These are phyloP conservation scores for Drosophila seclusa DNA, from an alignment of 2,888 invertebrate species.

Conservation along the genomic window DNA sequence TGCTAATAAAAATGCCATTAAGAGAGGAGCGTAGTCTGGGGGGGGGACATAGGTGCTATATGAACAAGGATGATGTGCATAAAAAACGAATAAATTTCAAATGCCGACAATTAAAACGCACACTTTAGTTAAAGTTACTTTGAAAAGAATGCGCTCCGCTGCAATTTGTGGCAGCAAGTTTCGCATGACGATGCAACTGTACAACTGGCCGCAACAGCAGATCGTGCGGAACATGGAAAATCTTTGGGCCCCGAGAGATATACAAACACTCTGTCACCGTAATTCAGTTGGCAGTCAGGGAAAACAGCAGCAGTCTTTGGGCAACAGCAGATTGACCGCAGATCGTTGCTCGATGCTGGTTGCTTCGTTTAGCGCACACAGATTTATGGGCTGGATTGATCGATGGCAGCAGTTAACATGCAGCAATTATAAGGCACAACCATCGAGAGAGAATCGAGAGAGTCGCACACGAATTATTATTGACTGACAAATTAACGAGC, in stretches of 20 bases:
- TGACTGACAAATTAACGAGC: slow-evolving; percentile 77
- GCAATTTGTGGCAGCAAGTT: slow-evolving; percentile 48
- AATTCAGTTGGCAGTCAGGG: slow-evolving; percentile 55
- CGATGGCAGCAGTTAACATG: slow-evolving; percentile 76
- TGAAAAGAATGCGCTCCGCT: slow-evolving; percentile 40
- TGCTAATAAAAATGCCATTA: slow-evolving; percentile 6
- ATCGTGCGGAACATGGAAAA: slow-evolving; percentile 63
- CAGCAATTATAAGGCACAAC: slow-evolving; percentile 77
- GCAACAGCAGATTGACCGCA: slow-evolving; percentile 2
- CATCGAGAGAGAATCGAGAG: slow-evolving; percentile 11
- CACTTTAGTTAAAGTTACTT: slow-evolving; percentile 77
- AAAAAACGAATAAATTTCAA: slow-evolving; percentile 77
- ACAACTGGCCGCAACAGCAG: slow-evolving; percentile 47
- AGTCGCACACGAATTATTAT: slow-evolving; percentile 59
- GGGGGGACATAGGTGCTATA: slow-evolving; percentile 17
- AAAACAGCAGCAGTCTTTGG: slow-evolving; percentile 20
- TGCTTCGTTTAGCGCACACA: slow-evolving; percentile 46
- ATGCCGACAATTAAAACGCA: slow-evolving; percentile 76
- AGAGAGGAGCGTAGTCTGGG: slow-evolving; percentile 1
- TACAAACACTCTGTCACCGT: slow-evolving; percentile 62
- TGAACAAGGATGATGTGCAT: slow-evolving; percentile 55
- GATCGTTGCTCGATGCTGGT: slow-evolving; percentile 1
- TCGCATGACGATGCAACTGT: slow-evolving; percentile 11
- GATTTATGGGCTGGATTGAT: slow-evolving; percentile 73
- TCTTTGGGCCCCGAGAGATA: slow-evolving; percentile 45